Evolutionary conservation across 1,140 invertebrate species (phyloP).

Genomic region (Macrosteles quadrilineatus): DNA sequence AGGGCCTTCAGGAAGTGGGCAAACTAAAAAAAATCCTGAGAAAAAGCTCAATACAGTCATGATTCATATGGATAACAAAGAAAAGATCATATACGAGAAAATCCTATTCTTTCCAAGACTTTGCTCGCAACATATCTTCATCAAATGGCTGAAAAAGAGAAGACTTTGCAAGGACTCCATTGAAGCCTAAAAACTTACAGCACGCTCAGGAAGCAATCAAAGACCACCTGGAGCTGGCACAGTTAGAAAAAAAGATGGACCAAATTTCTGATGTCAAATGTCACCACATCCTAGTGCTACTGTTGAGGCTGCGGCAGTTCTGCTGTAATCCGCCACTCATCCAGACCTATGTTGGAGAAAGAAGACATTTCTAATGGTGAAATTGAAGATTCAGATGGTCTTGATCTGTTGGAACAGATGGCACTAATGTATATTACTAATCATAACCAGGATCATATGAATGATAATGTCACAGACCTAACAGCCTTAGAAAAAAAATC

Average conservation of each 20-base stretch:
- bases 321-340: constrained; percentile 88
- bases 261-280: constrained; percentile 63
- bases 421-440: constrained; percentile 48
- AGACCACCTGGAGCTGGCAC: constrained; percentile 43
- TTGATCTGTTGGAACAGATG: constrained; percentile 57
- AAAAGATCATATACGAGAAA: constrained; percentile 78
- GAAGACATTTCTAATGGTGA: constrained; percentile 51
- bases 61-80: constrained; percentile 65
- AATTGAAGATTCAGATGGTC: constrained; percentile 46
- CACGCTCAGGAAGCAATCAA: constrained; percentile 48
- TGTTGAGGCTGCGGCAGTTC: constrained; percentile 83
- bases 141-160: constrained; percentile 68
- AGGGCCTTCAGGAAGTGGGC: constrained; percentile 64
- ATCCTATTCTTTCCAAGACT: constrained; percentile 55
- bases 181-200: too few species aligned
- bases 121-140: constrained; percentile 74
- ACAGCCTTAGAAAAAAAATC: background rate
- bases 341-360: constrained; percentile 62
- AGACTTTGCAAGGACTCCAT: constrained; percentile 46
- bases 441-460: too few species aligned
- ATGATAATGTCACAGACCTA: background rate
- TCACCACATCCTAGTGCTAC: constrained; percentile 76
- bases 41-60: constrained; percentile 59
- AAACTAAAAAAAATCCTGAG: constrained; percentile 63
- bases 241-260: constrained; percentile 62